Base-by-base conservation (phyloP, 2,888 invertebrate species). In the Pheosia gnoma region DNA sequence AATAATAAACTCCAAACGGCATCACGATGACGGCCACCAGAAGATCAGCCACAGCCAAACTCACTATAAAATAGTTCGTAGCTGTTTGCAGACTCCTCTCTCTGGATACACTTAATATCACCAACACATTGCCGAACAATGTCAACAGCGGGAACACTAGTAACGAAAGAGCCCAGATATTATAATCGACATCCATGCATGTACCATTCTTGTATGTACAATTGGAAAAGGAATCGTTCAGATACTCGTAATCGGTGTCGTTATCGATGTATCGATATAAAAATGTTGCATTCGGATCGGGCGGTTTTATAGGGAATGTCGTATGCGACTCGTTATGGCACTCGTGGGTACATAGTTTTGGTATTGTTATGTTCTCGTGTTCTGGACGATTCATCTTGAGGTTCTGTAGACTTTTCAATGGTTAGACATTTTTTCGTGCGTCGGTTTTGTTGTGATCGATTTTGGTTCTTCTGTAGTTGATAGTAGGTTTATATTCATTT, bases 11-110 rank as follows among this genome's bases (percentile, higher is more conserved):
- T 74, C 98, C 99, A 86, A 99, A 98, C 55, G 99, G 99, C 99
- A 99, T 99, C 71, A 99, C 99, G 68, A 98, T 96, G 57, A 98
- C 98, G 59, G 99, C 99, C 52, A 99, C 99, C 66, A 99, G 95
- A 70, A 99, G 95, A 94, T 99, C 99, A 37, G 99, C 99, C 53
- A 99, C 95, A 60, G 99, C 99, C 82, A 99, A 93, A 83, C 98
- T 99, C 81, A 99, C 99, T 88, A 99, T 99, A 94, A 99, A 99
- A 94, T 99, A 99, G 94, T 99, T 99, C 77, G 99, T 99, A 75
- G 98, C 99, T 52, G 98, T 98, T 89, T 99, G 98, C 73, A 99
- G 94, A 67, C 97, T 96, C 71, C 98, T 95, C 87, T 99, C 99
- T 72, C 97, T 95, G 74, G 96, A 96, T 58, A 99, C 99, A 90